phyloP scores from a whole-genome alignment of 2,888 invertebrate genomes.

The Octodonta nipae region DNA sequence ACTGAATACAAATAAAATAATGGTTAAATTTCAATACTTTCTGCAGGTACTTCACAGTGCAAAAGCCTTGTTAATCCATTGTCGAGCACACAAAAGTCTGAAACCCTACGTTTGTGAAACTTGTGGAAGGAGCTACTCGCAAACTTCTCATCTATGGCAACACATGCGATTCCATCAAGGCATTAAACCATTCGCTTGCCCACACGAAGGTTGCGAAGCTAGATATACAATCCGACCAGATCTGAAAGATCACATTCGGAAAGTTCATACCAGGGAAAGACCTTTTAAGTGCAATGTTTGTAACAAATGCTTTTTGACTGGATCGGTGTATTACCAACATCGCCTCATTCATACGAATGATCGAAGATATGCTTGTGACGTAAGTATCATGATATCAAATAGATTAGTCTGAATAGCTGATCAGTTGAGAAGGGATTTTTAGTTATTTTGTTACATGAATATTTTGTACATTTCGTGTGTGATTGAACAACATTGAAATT shows the following conservation, averaged over 20 bases:
- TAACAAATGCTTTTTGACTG: conserved; percentile 47
- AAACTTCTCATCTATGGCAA: conserved; percentile 52
- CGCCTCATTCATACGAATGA: conserved; percentile 49
- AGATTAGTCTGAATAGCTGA: too few relatives aligned
- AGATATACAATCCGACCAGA: conserved; percentile 50
- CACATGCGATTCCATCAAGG: conserved; percentile 53
- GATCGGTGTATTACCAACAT: conserved; percentile 51
- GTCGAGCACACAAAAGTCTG: conserved; percentile 33
- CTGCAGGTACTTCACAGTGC: conserved; percentile 34
- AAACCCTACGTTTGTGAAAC: conserved; percentile 46
- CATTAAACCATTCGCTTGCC: conserved; percentile 49
- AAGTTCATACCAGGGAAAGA: conserved; percentile 50
- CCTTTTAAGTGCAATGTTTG: conserved; percentile 49
- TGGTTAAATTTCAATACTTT: too few relatives aligned
- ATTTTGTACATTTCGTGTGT: too few relatives aligned
- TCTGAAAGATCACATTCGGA: conserved; percentile 48
- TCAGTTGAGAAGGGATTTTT: too few relatives aligned
- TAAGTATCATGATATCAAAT: conserved; percentile 18
- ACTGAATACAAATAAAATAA: too few relatives aligned
- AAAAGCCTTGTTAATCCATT: conserved; percentile 33
- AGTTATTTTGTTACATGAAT: too few relatives aligned
- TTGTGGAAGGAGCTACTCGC: conserved; percentile 47
- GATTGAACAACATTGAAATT: too few relatives aligned
- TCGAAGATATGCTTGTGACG: conserved; percentile 48
- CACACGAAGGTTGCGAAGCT: conserved; percentile 45